Conservation (phyloP, 2,113 vertebrate species). For the Xiphophorus couchianus region DNA sequence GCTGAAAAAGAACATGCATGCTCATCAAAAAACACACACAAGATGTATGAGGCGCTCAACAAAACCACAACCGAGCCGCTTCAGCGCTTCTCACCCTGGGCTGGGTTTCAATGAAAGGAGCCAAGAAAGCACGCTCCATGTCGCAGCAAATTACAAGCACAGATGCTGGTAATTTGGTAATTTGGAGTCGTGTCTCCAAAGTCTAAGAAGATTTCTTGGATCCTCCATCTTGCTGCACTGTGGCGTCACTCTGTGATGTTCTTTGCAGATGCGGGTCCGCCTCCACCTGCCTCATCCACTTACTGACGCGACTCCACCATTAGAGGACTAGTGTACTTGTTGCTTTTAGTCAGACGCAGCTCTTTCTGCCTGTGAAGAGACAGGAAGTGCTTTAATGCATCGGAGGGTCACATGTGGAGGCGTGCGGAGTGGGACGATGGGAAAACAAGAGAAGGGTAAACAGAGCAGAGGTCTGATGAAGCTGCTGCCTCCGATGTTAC, state of each 20-base stretch:
- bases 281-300: constrained; percentile 27
- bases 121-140: background rate
- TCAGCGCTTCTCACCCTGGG: constrained; percentile 14
- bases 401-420: constrained; percentile 37
- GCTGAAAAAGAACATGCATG: constrained; percentile 5
- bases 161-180: background rate
- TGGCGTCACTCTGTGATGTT: constrained; percentile 2
- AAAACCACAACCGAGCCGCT: constrained; percentile 34
- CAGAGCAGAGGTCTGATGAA: constrained; percentile 13
- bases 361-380: constrained; percentile 10
- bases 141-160: constrained; percentile 3
- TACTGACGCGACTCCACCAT: constrained; percentile 17
- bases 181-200: constrained; percentile 8
- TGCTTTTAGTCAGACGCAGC: constrained; percentile 31
- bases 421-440: constrained; percentile 10
- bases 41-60: constrained; percentile 15
- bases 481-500: background rate
- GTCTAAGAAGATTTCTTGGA: constrained; percentile 6
- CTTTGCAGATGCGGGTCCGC: background rate
- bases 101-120: constrained; percentile 13
- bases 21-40: constrained; percentile 3
- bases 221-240: background rate
- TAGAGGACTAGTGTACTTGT: constrained; percentile 36
- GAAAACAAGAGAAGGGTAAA: constrained; percentile 15
- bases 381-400: constrained; percentile 33